These are phyloP conservation scores for Cataglyphis cursor DNA, from an alignment of 2,888 invertebrate species.

Conservation along the genomic window DNA sequence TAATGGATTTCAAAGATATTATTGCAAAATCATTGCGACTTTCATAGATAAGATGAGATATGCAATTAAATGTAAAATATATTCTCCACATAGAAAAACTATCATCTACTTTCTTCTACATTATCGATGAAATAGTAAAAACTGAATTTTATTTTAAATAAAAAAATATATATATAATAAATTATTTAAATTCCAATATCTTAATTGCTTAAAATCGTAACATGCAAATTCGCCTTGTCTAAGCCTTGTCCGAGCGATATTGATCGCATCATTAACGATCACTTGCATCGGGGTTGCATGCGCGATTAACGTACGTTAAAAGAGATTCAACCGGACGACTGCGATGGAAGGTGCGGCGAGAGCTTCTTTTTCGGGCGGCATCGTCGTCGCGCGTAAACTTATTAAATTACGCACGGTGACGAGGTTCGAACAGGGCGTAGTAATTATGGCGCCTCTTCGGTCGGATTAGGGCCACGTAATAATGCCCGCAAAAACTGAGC, in stretches of 20 bases:
- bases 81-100: not conserved
- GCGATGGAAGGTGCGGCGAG: constrained; percentile 29
- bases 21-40: not conserved
- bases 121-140: not conserved
- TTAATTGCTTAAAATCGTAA: not conserved
- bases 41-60: not conserved
- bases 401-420: constrained; percentile 71
- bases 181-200: not conserved
- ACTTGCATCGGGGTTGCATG: constrained; percentile 25
- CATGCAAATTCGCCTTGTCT: not conserved
- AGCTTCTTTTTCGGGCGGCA: constrained; percentile 38
- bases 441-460: constrained; percentile 75
- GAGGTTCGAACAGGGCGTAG: constrained; percentile 68
- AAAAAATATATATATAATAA: not conserved
- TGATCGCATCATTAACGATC: constrained; percentile 21
- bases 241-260: not conserved
- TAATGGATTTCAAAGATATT: not conserved
- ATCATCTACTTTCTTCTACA: not conserved
- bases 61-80: not conserved
- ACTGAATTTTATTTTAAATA: not conserved
- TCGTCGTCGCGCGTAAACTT: constrained; percentile 64
- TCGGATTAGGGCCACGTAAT: constrained; percentile 77
- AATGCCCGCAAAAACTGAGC: constrained; percentile 73
- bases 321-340: constrained; percentile 8
- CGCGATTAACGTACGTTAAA: constrained; percentile 48